Percentiles rank a stretch among this genome's conserved stretches.
Conservation (phyloP, 2,797 vertebrate species). For the Dryobates pubescens region DNA sequence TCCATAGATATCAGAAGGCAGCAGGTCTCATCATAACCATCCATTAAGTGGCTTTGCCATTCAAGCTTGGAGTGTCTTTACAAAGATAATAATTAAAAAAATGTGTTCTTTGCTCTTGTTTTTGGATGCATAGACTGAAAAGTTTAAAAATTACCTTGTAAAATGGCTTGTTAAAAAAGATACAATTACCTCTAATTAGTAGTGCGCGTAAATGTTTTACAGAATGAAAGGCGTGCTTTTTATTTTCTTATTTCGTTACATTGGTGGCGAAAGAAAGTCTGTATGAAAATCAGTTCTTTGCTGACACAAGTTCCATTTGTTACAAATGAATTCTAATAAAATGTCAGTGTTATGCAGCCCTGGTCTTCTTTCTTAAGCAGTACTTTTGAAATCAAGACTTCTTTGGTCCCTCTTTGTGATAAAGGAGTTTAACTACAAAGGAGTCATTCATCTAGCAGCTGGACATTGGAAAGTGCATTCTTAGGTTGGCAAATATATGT, state of each 20-base stretch:
- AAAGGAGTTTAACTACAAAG: slow-evolving; percentile 37
- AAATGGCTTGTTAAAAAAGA: slow-evolving; percentile 97
- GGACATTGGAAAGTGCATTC: slow-evolving; percentile 36
- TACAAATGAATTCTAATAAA: slow-evolving; percentile 99
- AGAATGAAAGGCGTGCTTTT: slow-evolving; percentile 99
- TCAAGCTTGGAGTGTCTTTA: slow-evolving; percentile 97
- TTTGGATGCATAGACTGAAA: slow-evolving; percentile 99
- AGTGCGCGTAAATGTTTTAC: slow-evolving; percentile 99
- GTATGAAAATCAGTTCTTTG: slow-evolving; percentile 99
- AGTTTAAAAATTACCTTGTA: slow-evolving; percentile 84
- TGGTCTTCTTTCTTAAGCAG: slow-evolving; percentile 79
- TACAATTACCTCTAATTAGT: slow-evolving; percentile 99
- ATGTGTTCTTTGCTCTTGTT: slow-evolving; percentile 99
- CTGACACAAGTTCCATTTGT: slow-evolving; percentile 99
- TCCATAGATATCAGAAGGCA: slow-evolving; percentile 88
- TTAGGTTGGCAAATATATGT: slow-evolving; percentile 16
- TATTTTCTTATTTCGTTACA: slow-evolving; percentile 99
- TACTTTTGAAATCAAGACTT: slow-evolving; percentile 32
- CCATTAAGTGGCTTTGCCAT: slow-evolving; percentile 93
- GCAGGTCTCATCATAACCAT: slow-evolving; percentile 90
- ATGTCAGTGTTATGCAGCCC: slow-evolving; percentile 99
- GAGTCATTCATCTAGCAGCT: slow-evolving; percentile 53
- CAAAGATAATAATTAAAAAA: slow-evolving; percentile 86
- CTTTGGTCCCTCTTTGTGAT: neutral
- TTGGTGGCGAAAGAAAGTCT: slow-evolving; percentile 98